Base-by-base conservation (phyloP, 2,113 vertebrate species). In the Phrynosoma blainvillii region DNA sequence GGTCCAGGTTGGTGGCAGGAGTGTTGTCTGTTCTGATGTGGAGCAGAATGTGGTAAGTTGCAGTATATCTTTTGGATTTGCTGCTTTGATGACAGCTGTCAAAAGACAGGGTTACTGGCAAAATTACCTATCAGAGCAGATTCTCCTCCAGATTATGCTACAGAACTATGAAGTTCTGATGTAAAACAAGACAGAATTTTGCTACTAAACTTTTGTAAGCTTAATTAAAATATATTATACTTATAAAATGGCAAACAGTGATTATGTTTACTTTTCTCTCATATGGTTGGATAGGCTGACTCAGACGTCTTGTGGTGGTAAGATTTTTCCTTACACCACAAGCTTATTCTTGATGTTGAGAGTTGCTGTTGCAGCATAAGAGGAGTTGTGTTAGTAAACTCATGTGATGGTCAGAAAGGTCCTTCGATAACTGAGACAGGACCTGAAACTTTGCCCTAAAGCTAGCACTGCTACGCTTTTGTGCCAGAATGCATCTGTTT, bases 1-100 rank as follows among this genome's bases (percentile, higher is more conserved):
- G 96, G 98, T 99, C 87, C 99, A 98, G 95, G 99, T 99, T 32
- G 99, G 99, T 90, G 99, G 99, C 66, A 97, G 99, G 90, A 99
- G 98, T 4, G 98, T 99, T 59, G 99, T 99, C 75, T 99, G 99
- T 93, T 99, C 99, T 0, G 99, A 99, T 71, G 99, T 99, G 91
- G 98, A 99, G 47, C 99, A 99, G 1, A 98, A 98, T 0, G 99
- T 99, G 96, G 99, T 99, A 92, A 97, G 97, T 96, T 71, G 1
- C 25, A 0, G 16, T 40, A 32, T 82, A 76, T 85, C 0, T 0
- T 47, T 79, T 3, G 4, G 9, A 70, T 82, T n/a, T 82, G 18
- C 0, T 68, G 62, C 20, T 21, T 42, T 80, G 14, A 27, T 77
- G 16, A 36, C 79, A 71, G 18, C 5, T 2, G 76, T 85, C 86